Base-by-base conservation (phyloP, 1,140 invertebrate genomes). In the Bombus cullumanus region DNA sequence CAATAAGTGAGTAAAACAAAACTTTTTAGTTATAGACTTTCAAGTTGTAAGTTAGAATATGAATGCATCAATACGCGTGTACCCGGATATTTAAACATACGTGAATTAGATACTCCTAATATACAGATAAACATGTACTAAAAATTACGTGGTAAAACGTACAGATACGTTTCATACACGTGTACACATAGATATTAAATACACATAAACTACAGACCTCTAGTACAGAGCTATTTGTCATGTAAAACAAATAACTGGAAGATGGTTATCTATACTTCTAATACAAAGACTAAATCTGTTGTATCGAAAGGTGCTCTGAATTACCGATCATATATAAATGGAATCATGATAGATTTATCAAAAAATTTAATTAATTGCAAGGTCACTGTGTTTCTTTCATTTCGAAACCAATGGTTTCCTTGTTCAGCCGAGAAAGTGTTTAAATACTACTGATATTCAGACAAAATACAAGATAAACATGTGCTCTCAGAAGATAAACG, bases 361-460 rank as follows among this genome's bases (percentile, higher is more conserved):
- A 18, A 71, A 43, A 37, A 68, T 10, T 13, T n/a, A 39, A 43
- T 31, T 18, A 43, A 43, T 72, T 72, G 41, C 15, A 18, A 31
- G 2, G 3, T 43, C 2, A 43, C 15, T 28, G 12, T n/a, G 28
- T 72, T 43, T 31, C 25, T 15, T 15, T 73, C 28, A 31, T 72
- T 41, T 25, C 6, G 28, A 15, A 43, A n/a, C 39, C 6, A 15
- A 37, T 13, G 5, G 6, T 12, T 37, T 8, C 25, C 1, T 31
- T 31, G n/a, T 18, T 68, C 28, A 34, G 47, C 41, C 64, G 68
- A 68, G 83, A 85, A 80, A 85, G 83, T 72, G 41, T 64, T 59
- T 43, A 85, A 68, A 39, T 64, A 37, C 31, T 80, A 9, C 25
- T 4, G 18, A 37, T 53, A 83, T 22, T 59, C 64, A 64, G 22